Conservation (phyloP, 2,113 vertebrate genomes). For the Pagrus major region DNA sequence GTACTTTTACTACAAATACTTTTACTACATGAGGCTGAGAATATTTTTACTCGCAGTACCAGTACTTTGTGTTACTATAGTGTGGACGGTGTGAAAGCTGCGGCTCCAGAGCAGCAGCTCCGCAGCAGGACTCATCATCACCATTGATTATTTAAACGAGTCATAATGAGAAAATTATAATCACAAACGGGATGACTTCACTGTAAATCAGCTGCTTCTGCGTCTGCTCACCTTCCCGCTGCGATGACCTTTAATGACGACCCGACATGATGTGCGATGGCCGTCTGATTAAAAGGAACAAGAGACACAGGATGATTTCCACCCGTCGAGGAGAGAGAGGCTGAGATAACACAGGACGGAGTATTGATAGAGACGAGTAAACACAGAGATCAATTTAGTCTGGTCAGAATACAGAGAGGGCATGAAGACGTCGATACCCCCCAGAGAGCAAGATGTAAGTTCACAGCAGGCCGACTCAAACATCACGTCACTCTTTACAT, state of each 20-base stretch:
- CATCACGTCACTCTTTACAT: not conserved
- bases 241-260: constrained; percentile 66
- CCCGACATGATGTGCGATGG: constrained; percentile 22
- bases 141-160: not conserved
- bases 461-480: not conserved
- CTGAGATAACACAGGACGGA: constrained; percentile 37
- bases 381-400: constrained; percentile 43
- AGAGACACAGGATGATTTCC: constrained; percentile 53
- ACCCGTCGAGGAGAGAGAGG: constrained; percentile 37
- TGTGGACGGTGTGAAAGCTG: not conserved
- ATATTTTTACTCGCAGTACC: no score
- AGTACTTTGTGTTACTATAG: not conserved
- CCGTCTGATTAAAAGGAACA: constrained; percentile 62
- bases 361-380: constrained; percentile 53
- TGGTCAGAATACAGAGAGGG: not conserved
- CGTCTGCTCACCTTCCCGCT: constrained; percentile 32
- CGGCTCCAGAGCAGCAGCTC: not conserved
- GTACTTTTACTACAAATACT: no score
- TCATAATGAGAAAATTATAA: constrained; percentile 23
- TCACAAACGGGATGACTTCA: constrained; percentile 1
- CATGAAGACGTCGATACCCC: not conserved
- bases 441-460: not conserved
- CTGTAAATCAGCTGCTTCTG: constrained; percentile 43
- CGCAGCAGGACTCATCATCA: not conserved
- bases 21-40: no score